A percentile compares a stretch with the other conserved stretches of the same genome.
These are phyloP conservation scores for Megaleporinus macrocephalus DNA, from an alignment of 2,113 vertebrate species.

Conservation along the genomic window DNA sequence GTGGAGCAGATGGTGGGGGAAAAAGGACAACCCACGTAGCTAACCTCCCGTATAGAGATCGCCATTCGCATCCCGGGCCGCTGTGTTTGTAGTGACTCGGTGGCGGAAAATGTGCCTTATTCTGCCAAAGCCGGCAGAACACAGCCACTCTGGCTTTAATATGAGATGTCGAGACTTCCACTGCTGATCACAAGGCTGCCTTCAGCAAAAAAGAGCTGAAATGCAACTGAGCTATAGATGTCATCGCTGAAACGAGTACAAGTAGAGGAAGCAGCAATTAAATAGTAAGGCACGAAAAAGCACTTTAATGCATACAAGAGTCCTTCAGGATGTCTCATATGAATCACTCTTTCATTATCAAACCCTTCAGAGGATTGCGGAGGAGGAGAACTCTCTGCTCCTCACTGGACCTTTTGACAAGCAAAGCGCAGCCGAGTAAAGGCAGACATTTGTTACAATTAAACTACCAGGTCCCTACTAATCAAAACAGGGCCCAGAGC, in stretches of 20 bases:
- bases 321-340: background rate
- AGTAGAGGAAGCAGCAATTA: constrained; percentile 7
- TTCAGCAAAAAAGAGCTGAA: background rate
- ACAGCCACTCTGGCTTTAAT: background rate
- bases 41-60: constrained; percentile 42
- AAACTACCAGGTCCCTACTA: constrained; percentile 11
- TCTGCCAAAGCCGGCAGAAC: background rate
- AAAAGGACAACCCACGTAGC: constrained; percentile 39
- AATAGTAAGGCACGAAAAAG: background rate
- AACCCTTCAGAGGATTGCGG: constrained; percentile 17
- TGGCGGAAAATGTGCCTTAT: constrained; percentile 7
- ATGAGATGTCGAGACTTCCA: background rate
- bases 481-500: background rate
- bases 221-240: background rate
- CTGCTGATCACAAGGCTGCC: background rate
- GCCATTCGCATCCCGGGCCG: background rate
- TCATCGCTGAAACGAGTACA: background rate
- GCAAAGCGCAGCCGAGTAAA: constrained; percentile 3
- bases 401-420: background rate
- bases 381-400: constrained; percentile 5
- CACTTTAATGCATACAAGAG: background rate
- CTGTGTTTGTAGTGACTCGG: background rate
- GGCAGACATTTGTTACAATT: constrained; percentile 30
- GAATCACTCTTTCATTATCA: constrained; percentile 19
- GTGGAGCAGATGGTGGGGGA: constrained; percentile 37